Base-by-base conservation (phyloP, 1,140 invertebrate species). In the Bombus fervidus region DNA sequence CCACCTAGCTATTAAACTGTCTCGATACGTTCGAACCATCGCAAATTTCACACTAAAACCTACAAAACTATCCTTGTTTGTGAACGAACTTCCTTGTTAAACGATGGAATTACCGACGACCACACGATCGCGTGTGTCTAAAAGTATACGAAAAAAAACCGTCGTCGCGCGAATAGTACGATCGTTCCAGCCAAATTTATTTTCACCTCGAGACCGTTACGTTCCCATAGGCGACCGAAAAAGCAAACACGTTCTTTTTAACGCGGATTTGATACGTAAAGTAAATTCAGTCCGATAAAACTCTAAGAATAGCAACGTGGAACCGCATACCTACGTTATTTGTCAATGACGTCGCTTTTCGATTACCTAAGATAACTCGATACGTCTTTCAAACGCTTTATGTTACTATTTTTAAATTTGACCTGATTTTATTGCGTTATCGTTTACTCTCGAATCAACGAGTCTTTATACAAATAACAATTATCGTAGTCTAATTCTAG, bases 261-360 rank as follows among this genome's bases (percentile, higher is more conserved):
- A 83, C 53, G 62, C 85, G 31, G 69, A 64, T 31, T 57, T 75
- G 78, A 89, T 87, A 85, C 69, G 66, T 53, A 81, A 87, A 78
- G 82, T 75, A 89, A 90, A 90, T 87, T 87, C 37, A 68, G 71
- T 28, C 37, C 68, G 89, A 89, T 89, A 90, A 89, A 75, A 72
- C 25, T 62, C 85, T 82, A 89, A 85, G 75, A 89, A 89, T 85
- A 89, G 79, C 84, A 15, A 57, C 43, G 74, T 76, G 22, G 59
- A 81, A 41, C 37, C 62, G 66, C 53, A 59, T 64, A 59, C 47
- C 6, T 53, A 8, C 73, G 39, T 75, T 59, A 80, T 76, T 88
- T 69, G 66, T 47, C n/a, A 37, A 59, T 75, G 68, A 57, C 85
- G 47, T 72, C 73, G 59, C 43, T 31, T 66, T 59, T 13, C 59